Evolutionary conservation across 64 coral and sea anemone species (phyloP), one percentile per base, ranked within the genome.

Genomic region (Platygyra sinensis): DNA sequence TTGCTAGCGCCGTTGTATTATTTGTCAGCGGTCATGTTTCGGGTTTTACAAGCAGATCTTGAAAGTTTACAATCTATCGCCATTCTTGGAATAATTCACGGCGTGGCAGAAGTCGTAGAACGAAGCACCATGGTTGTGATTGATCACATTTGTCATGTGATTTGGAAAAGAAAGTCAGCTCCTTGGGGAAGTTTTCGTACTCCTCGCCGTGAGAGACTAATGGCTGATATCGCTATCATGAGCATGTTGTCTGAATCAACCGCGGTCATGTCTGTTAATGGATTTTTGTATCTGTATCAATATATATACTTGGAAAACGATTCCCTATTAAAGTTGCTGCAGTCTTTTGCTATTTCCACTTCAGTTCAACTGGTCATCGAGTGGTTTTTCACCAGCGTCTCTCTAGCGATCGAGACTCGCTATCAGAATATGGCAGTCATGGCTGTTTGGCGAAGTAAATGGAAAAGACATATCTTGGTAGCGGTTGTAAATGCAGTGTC

Each of bases 181-280:
- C 73, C 31, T 42, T 75, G 73, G 73, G 73, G 73, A 75, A 75
- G 73, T 42, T 75, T 75, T 75, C 73, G 73, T 75, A 73, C 71
- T 32, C 71, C 71, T 73, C 71, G 71, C 29, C 71, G 71, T 11
- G 71, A 73, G 29, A 73, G 73, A 49, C 73, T 75, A 42, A 75
- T 42, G 73, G 73, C 73, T 75, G 73, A 75, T 54, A 78, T 54
- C 39, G 22, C 76, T 78, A 78, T 78, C 49, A 52, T 78, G n/a
- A 78, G 76, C 49, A 78, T 78, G 49, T 54, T 78, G 42, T 51
- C 22, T 78, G 76, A 78, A 78, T 78, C 76, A 78, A 78, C 76
- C n/a, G 76, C 73, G 9, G 39, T 76, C 5, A 28, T 76, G 73
- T 76, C 73, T 76, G 73, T 76, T 18, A 76, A 76, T 12, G 73